These are phyloP conservation scores for Ceyx erithaca DNA, from an alignment of 2,797 vertebrate genomes.

Conservation along the genomic window DNA sequence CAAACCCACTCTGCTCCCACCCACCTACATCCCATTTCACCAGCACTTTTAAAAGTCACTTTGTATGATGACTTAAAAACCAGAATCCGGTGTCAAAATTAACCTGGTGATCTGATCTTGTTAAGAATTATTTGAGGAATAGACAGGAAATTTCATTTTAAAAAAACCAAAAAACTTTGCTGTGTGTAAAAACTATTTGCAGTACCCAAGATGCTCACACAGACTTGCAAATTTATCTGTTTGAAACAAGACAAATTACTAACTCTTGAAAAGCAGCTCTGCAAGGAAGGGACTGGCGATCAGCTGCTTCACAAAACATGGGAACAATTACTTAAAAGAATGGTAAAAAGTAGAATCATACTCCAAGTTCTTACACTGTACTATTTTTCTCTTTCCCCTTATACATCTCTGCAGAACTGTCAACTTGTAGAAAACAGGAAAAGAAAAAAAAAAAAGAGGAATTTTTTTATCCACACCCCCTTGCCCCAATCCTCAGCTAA, in stretches of 20 bases:
- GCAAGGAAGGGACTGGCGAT: neutral
- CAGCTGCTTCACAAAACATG: neutral
- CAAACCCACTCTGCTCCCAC: neutral
- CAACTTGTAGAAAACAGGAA: neutral
- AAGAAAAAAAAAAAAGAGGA: neutral
- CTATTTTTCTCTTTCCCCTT: neutral
- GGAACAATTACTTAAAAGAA: neutral
- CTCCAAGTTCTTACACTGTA: neutral
- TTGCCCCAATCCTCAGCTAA: neutral
- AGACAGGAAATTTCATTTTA: neutral
- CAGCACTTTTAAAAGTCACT: neutral
- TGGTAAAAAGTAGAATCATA: neutral
- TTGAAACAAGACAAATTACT: neutral
- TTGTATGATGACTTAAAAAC: neutral
- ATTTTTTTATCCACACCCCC: neutral
- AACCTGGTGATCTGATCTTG: neutral
- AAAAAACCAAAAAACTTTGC: neutral
- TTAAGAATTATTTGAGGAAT: neutral
- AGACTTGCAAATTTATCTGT: neutral
- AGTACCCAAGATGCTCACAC: neutral
- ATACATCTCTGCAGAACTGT: neutral
- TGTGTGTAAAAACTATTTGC: neutral
- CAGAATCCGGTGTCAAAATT: neutral
- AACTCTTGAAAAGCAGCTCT: neutral
- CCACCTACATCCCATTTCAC: rapidly evolving